Evolutionary conservation across 1,140 invertebrate genomes (phyloP), one percentile per base, ranked within the genome.

Genomic region (Cyphomyrmex costatus): DNA sequence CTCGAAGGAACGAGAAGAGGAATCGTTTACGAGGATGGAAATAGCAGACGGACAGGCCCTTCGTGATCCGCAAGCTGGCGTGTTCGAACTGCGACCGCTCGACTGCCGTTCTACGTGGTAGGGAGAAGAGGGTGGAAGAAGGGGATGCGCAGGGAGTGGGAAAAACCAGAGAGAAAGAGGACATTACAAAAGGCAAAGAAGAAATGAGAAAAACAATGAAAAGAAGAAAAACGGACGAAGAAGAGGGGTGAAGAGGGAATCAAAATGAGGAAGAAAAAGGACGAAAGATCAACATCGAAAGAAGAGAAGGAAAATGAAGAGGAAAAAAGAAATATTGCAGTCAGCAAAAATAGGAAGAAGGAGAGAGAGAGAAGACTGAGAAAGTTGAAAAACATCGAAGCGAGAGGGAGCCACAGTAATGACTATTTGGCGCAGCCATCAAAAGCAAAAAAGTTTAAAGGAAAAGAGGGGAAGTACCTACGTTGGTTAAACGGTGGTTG

Each of bases 1-100:
- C 68, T 83, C 68, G 36, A 73, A 83, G 53, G n/a, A 83, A 70
- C 68, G 68, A 83, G 79, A 83, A 83, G 79, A 83, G 79, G 79
- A 83, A 74, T 83, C 79, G 36, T 56, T 53, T 83, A 56, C 68
- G 53, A 83, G 79, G 79, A 56, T 83, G 79, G 42, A 83, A 83
- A 27, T 53, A 36, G 42, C 66, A 56, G 79, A 83, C 36, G 79
- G 53, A 83, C 68, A 83, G 79, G 74, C 70, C 66, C 68, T 74
- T 83, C 68, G 79, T 83, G 53, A 83, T 83, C 79, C 68, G 53
- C 53, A 83, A 83, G 79, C 79, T 83, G 53, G 79, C 79, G 68
- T 83, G 36, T 83, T 73, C 79, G 27, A 83, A 83, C 79, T 83
- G 68, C 79, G 53, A 33, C 68, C 79, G 19, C 36, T 60, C 68